Conservation (phyloP, 1,140 invertebrate species). For the Eupristina koningsbergeri region DNA sequence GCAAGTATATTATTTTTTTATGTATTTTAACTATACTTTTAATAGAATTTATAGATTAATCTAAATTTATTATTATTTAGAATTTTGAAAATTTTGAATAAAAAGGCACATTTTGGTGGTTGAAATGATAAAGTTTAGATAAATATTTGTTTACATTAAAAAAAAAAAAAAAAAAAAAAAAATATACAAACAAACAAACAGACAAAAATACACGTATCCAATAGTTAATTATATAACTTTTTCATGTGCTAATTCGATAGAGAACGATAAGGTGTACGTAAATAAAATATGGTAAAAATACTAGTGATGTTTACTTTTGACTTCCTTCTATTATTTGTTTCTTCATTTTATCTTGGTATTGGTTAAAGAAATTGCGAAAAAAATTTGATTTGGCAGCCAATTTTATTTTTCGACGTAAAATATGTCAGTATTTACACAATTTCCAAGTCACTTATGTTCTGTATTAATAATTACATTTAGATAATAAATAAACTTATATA, state of each 20-base stretch:
- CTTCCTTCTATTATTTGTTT: neutral
- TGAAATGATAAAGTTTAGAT: too few species aligned
- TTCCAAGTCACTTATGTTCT: neutral
- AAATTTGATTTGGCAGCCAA: neutral
- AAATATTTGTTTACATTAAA: too few species aligned
- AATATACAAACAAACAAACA: too few species aligned
- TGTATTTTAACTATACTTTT: too few species aligned
- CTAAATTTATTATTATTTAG: too few species aligned
- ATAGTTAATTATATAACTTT: constrained; percentile 8
- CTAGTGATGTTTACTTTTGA: neutral
- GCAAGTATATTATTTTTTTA: too few species aligned
- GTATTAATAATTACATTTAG: neutral
- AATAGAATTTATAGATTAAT: too few species aligned
- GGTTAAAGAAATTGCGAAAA: neutral
- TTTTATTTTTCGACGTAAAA: too few species aligned
- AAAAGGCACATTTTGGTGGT: too few species aligned
- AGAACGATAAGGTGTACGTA: neutral
- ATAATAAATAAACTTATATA: neutral
- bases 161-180: too few species aligned
- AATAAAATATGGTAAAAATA: neutral
- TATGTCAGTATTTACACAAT: too few species aligned
- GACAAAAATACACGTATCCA: neutral
- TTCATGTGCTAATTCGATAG: neutral
- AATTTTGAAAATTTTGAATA: too few species aligned
- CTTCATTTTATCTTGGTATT: neutral